Evolutionary conservation across 1,140 invertebrate genomes (phyloP).

Genomic region (Eubasilissa regina): DNA sequence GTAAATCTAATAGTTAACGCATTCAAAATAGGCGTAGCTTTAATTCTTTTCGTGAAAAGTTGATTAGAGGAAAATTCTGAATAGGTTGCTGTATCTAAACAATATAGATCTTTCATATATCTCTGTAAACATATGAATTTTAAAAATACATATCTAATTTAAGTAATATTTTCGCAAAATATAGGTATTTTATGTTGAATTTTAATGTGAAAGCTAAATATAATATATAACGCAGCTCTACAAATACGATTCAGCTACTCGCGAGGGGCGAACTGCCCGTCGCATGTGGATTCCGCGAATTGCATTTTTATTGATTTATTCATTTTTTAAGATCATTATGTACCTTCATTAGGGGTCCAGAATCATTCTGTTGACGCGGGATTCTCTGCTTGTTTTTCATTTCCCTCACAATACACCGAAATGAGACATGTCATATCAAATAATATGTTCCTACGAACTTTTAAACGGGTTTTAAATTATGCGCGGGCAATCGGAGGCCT

Average conservation of each 20-base stretch:
- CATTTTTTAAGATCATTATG: slow-evolving; percentile 24
- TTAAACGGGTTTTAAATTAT: not conserved
- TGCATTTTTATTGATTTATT: slow-evolving; percentile 45
- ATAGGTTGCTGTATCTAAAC: too few relatives aligned
- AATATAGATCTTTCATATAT: too few relatives aligned
- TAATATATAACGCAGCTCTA: too few relatives aligned
- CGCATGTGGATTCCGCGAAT: too few relatives aligned
- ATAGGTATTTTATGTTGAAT: not conserved
- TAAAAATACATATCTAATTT: too few relatives aligned
- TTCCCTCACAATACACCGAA: slow-evolving; percentile 38
- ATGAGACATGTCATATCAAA: slow-evolving; percentile 15
- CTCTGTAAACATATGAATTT: too few relatives aligned
- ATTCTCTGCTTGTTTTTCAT: slow-evolving; percentile 37
- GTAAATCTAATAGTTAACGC: too few relatives aligned
- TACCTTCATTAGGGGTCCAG: slow-evolving; percentile 27
- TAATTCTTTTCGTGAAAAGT: too few relatives aligned
- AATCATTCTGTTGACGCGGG: slow-evolving; percentile 39
- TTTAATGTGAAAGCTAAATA: not conserved
- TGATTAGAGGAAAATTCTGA: too few relatives aligned
- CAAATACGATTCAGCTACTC: too few relatives aligned
- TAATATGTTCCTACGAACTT: not conserved
- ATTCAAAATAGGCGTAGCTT: too few relatives aligned
- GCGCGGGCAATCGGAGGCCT: not conserved
- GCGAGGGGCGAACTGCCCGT: too few relatives aligned
- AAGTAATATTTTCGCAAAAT: not conserved